Base-by-base conservation (phyloP, 2,888 invertebrate species). In the Drosophila rubida region DNA sequence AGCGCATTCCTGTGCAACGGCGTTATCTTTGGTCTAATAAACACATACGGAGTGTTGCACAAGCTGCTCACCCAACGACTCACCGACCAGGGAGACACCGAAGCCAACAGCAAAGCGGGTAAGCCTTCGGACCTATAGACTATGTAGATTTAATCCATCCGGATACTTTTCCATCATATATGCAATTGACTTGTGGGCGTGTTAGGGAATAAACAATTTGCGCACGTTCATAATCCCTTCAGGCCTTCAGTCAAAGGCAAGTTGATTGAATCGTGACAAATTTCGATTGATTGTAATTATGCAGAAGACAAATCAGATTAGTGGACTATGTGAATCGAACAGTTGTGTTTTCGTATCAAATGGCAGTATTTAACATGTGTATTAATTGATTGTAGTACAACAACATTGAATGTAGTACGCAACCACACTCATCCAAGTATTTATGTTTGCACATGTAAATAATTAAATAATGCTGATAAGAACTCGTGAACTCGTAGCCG, bases 1-100 rank as follows among this genome's bases (percentile, higher is more conserved):
- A 96, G 95, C 42, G 97, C 97, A 63, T 97, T 98, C 91, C 93
- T 97, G 63, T 96, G 96, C 87, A 98, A 98, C 92, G 98, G 98
- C 5, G 95, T 97, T 51, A 93, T 98, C 53, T 97, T 98, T 91
- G 97, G 98, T 46, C 95, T 97, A 44, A 97, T 98, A 88, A 98
- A 98, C 93, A 96, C 96, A 0, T 97, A 96, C 90, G 96, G 97
- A 77, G 95, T 97, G 25, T 59, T 84, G 22, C 96, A 96, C 90
- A 93, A 94, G 6, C 94, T 95, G 72, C 93, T 97, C 44, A 93
- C 94, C 80, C 93, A 94, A 50, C 94, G 94, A 81, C 92, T 97
- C 64, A 90, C 93, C 63, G 92, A 92, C n/a, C 93, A 94, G 61
- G 95, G 95, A 14, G 94, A 95, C 45, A 91, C 93, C 3, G 95